phyloP scores from a whole-genome alignment of 1,140 invertebrate genomes.

The Alviniconcha marisindica region DNA sequence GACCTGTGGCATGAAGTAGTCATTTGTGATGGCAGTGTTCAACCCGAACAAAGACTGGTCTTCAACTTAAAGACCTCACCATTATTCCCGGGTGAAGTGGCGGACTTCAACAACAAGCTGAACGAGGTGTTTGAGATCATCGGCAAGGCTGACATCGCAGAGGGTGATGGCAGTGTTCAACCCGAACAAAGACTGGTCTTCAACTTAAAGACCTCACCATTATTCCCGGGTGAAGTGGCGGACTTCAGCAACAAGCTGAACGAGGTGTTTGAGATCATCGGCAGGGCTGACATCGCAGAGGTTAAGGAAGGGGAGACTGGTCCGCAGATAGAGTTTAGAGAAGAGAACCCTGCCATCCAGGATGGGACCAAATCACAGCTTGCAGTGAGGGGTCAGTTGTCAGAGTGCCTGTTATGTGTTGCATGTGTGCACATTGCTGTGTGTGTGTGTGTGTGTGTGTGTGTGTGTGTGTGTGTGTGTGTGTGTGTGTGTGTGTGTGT shows the following conservation, averaged over 20 bases:
- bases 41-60: background rate
- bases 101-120: conserved; percentile 16
- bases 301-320: background rate
- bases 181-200: conserved; percentile 5
- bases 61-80: conserved; percentile 12
- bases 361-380: background rate
- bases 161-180: background rate
- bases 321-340: background rate
- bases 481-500: background rate
- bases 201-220: background rate
- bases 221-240: background rate
- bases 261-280: background rate
- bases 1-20: conserved; percentile 31
- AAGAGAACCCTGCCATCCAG: background rate
- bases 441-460: too few species aligned
- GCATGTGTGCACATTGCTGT: background rate
- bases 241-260: conserved; percentile 9
- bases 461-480: too few species aligned
- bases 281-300: background rate
- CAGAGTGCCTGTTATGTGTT: background rate
- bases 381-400: background rate
- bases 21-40: background rate
- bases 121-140: background rate
- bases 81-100: background rate
- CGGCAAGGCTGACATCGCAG: background rate